Conservation (phyloP, 1,140 invertebrate genomes). For the Leptinotarsa texana region DNA sequence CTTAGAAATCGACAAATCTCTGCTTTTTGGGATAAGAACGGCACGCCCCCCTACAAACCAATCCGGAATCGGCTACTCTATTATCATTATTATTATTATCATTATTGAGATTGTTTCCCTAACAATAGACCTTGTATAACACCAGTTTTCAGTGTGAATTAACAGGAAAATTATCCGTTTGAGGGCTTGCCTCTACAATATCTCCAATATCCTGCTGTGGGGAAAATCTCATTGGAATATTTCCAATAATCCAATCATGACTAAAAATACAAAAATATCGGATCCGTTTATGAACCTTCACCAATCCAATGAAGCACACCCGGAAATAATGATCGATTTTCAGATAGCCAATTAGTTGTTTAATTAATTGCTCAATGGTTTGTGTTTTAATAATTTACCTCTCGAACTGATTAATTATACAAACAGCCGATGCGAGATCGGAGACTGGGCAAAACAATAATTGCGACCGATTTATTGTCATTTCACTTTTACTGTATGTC, state of each 20-base stretch:
- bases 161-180: neutral
- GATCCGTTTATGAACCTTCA: neutral
- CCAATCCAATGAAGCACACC: neutral
- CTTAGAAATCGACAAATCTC: no score
- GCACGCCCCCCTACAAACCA: no score
- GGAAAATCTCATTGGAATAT: neutral
- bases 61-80: no score
- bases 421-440: slow-evolving; percentile 10
- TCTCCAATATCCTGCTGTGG: no score
- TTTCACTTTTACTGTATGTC: slow-evolving; percentile 1
- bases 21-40: no score
- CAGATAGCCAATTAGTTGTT: slow-evolving; percentile 8
- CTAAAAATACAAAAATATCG: neutral
- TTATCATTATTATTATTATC: no score
- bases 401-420: slow-evolving; percentile 14
- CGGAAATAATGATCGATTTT: neutral
- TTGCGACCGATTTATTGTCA: slow-evolving; percentile 15
- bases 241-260: neutral
- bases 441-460: slow-evolving; percentile 14
- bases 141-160: neutral
- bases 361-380: slow-evolving; percentile 6
- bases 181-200: neutral
- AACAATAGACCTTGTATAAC: no score
- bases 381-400: slow-evolving; percentile 5
- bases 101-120: no score